Percentiles rank a stretch among this genome's conserved stretches.
These are phyloP conservation scores for Thaleichthys pacificus DNA, from an alignment of 2,797 vertebrate genomes.

Conservation along the genomic window DNA sequence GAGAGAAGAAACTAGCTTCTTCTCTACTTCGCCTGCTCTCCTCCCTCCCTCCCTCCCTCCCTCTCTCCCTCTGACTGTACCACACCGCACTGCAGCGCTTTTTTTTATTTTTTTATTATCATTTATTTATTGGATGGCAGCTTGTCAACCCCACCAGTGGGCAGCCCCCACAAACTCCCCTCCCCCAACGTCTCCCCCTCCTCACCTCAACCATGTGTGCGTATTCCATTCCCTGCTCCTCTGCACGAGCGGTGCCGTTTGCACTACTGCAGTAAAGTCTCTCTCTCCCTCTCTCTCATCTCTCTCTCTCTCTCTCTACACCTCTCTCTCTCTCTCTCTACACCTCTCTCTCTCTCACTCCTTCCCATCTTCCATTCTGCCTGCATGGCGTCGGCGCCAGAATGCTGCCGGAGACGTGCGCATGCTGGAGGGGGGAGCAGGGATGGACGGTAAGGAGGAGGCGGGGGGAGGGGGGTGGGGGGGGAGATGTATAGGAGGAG, in stretches of 20 bases:
- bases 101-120: slow-evolving; percentile 41
- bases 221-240: slow-evolving; percentile 51
- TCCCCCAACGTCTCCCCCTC: slow-evolving; percentile 30
- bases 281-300: neutral
- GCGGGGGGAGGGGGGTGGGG: neutral
- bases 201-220: slow-evolving; percentile 36
- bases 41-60: no score
- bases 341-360: neutral
- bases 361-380: slow-evolving; percentile 31
- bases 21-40: neutral
- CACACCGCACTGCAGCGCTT: slow-evolving; percentile 73
- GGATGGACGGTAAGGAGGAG: neutral
- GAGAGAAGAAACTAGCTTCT: slow-evolving; percentile 2
- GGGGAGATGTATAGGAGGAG: slow-evolving; percentile 55
- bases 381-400: slow-evolving; percentile 17
- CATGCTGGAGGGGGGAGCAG: neutral
- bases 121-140: slow-evolving; percentile 77
- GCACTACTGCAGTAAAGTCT: neutral
- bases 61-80: slow-evolving; percentile 41
- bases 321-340: neutral
- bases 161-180: neutral
- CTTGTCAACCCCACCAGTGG: slow-evolving; percentile 62
- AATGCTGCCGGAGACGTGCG: neutral
- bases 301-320: no score
- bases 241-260: slow-evolving; percentile 44